phyloP scores from a whole-genome alignment of 2,888 invertebrate genomes.

The Villa cingulata region DNA sequence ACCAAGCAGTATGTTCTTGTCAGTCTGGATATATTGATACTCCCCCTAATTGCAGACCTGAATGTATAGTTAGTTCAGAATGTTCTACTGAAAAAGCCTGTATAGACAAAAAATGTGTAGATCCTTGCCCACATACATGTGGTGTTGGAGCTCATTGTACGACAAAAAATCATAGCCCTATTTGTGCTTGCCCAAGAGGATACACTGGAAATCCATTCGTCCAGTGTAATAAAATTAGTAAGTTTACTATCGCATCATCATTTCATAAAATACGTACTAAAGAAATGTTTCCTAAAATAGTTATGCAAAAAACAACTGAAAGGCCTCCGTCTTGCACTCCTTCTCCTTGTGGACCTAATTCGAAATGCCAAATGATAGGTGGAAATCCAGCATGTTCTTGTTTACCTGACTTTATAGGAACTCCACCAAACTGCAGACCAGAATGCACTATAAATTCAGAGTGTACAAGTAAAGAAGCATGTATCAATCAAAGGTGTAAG shows the following conservation, averaged over 20 bases:
- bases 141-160: slow-evolving; percentile 74
- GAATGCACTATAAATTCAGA: slow-evolving; percentile 69
- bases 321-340: slow-evolving; percentile 64
- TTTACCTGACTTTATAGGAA: slow-evolving; percentile 61
- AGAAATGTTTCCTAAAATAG: background rate
- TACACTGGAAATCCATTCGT: slow-evolving; percentile 78
- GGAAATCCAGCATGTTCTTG: slow-evolving; percentile 69
- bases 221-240: slow-evolving; percentile 56
- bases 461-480: slow-evolving; percentile 61
- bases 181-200: slow-evolving; percentile 73
- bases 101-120: slow-evolving; percentile 69
- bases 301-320: slow-evolving; percentile 37
- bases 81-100: slow-evolving; percentile 72
- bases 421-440: slow-evolving; percentile 64
- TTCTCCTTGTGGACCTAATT: slow-evolving; percentile 73
- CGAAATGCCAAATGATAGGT: slow-evolving; percentile 60
- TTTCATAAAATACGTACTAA: background rate
- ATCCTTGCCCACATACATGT: slow-evolving; percentile 79
- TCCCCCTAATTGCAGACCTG: slow-evolving; percentile 69
- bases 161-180: slow-evolving; percentile 73
- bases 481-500: slow-evolving; percentile 64
- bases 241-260: slow-evolving; percentile 28
- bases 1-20: slow-evolving; percentile 75
- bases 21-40: slow-evolving; percentile 62
- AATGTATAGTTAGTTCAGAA: slow-evolving; percentile 77